Evolutionary conservation across 1,140 invertebrate species (phyloP).

Genomic region (Zaprionus tsacasi): DNA sequence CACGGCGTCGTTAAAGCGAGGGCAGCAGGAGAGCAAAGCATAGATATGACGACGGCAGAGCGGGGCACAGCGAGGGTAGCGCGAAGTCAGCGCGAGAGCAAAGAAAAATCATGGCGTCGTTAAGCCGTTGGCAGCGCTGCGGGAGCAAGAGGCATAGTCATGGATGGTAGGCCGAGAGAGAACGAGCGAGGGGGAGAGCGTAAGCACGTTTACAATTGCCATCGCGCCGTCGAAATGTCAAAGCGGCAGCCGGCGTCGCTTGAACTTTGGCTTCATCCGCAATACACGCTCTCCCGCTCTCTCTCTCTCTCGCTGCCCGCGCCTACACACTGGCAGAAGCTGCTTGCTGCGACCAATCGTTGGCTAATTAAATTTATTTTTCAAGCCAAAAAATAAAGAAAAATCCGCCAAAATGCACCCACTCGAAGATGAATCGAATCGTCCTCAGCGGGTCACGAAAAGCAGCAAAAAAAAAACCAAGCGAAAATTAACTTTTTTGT

Average conservation of each 20-base stretch:
- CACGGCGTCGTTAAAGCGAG: background rate
- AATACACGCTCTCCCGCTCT: background rate
- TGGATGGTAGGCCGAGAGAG: background rate
- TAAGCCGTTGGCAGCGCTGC: background rate
- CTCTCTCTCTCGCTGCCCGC: background rate
- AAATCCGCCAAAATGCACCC: constrained; percentile 38
- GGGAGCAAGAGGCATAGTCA: background rate
- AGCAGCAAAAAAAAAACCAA: constrained; percentile 40
- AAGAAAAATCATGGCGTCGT: too few relatives aligned
- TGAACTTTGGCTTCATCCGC: constrained; percentile 30
- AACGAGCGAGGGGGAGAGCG: background rate
- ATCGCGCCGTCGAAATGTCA: constrained; percentile 58
- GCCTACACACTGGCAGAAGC: background rate
- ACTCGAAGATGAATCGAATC: constrained; percentile 62
- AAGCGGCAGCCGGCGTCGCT: constrained; percentile 39
- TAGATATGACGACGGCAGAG: too few relatives aligned
- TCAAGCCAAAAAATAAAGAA: constrained; percentile 21
- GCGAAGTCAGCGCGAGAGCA: background rate
- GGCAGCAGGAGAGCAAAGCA: constrained; percentile 11
- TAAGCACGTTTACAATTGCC: constrained; percentile 54
- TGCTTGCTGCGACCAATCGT: constrained; percentile 40
- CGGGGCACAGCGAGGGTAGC: background rate
- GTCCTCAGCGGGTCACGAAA: constrained; percentile 60
- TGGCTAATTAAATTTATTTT: constrained; percentile 77
- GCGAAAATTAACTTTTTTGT: constrained; percentile 31